These are phyloP conservation scores for Orientallactaga bullata DNA, from an alignment of 2,113 vertebrate species.

Conservation along the genomic window DNA sequence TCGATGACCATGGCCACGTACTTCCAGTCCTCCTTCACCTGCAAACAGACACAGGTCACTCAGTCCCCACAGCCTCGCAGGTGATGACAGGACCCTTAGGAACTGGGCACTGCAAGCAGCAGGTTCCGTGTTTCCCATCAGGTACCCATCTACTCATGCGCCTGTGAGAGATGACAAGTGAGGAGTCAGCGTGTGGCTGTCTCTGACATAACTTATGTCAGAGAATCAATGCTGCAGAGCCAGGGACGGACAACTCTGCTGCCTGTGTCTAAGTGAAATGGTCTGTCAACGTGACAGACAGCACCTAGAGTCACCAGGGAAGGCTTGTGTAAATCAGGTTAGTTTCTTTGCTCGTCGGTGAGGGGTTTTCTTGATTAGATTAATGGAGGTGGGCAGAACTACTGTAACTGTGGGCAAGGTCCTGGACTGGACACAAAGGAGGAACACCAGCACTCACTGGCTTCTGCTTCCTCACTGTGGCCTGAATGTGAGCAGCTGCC, in stretches of 20 bases:
- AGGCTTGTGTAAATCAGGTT: too few species aligned
- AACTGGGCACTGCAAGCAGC: accelerated
- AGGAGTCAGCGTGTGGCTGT: accelerated
- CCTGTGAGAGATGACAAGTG: neutral
- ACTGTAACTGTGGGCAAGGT: too few species aligned
- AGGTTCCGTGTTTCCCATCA: neutral
- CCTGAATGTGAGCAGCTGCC: too few species aligned
- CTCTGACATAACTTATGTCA: too few species aligned
- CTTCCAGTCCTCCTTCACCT: slow-evolving; percentile 99
- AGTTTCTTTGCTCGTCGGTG: too few species aligned
- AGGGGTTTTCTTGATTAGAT: too few species aligned
- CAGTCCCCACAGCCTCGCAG: accelerated
- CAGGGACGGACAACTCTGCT: accelerated
- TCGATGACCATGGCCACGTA: slow-evolving; percentile 99
- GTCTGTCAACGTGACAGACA: too few species aligned
- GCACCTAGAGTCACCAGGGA: too few species aligned
- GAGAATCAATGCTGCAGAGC: neutral
- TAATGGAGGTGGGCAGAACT: too few species aligned
- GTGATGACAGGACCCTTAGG: neutral
- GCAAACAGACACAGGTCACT: slow-evolving; percentile 54
- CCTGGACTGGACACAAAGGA: too few species aligned
- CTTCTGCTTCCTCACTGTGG: too few species aligned
- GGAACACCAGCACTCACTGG: too few species aligned
- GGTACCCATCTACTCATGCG: neutral
- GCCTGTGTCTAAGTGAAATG: neutral